Evolutionary conservation across 2,888 invertebrate species (phyloP), one percentile per base, ranked within the genome.

Genomic region (Halictus quadricinctus): DNA sequence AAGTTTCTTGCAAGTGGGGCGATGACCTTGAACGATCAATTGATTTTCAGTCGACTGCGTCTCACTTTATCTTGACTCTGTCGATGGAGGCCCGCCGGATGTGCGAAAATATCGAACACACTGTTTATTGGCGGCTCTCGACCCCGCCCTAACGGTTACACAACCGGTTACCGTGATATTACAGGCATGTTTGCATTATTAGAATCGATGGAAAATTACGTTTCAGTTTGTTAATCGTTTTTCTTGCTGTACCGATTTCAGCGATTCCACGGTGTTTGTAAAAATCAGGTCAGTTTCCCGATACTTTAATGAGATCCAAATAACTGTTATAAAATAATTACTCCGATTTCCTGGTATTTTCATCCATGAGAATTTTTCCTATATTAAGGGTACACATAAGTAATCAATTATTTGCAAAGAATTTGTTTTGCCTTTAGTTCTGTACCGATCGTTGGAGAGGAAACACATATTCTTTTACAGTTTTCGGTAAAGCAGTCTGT

Each of bases 41-140:
- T 69, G 69, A 69, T 69, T 69, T 41, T 36, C 69, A 41, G 21
- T 36, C 41, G 69, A 41, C 69, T 41, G 21, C 21, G 8, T 69
- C 41, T 36, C 69, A 21, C 69, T 69, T 41, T 69, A 21, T 66
- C 66, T 66, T 21, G 18, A 36, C 36, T 29, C 36, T 36, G 66
- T 66, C 66, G 66, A 66, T 66, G 36, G 36, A 66, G 36, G 21
- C 5, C 1, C 41, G 69, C 21, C 69, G 41, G 69, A 69, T 41
- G 69, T 41, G 69, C 12, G 36, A 69, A 69, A 69, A 69, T 41
- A 69, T 69, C 41, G 69, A 36, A 43, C 41, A 21, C n/a, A 41
- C 69, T 69, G 41, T 69, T 69, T 69, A 69, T 69, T 69, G 69
- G 69, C 69, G 21, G 69, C 10, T 41, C 10, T 41, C 69, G 69